These are phyloP conservation scores for Octodonta nipae DNA, from an alignment of 2,888 invertebrate species.

Conservation along the genomic window DNA sequence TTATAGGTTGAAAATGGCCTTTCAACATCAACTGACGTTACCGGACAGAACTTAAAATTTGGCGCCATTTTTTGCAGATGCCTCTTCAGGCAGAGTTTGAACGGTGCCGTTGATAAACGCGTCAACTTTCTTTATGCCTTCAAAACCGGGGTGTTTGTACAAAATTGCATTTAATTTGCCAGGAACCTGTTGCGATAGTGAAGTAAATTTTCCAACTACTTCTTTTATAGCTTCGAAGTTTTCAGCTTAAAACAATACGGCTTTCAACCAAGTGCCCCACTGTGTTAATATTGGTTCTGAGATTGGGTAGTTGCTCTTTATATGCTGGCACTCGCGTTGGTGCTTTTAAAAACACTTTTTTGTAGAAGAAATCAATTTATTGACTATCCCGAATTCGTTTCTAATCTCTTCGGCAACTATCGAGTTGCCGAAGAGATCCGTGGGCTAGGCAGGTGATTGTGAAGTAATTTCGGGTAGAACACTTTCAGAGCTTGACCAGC, in stretches of 20 bases:
- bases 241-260: too few relatives aligned
- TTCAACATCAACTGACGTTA: too few relatives aligned
- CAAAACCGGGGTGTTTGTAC: too few relatives aligned
- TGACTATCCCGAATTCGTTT: slow-evolving; percentile 15
- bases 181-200: background rate
- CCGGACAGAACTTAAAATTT: too few relatives aligned
- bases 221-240: too few relatives aligned
- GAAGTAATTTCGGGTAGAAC: slow-evolving; percentile 20
- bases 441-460: slow-evolving; percentile 25
- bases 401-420: slow-evolving; percentile 21
- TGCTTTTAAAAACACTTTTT: slow-evolving; percentile 24
- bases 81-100: too few relatives aligned
- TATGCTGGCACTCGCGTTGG: slow-evolving; percentile 18
- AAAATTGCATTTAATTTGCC: too few relatives aligned
- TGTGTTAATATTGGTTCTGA: too few relatives aligned
- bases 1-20: too few relatives aligned
- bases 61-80: too few relatives aligned
- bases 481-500: slow-evolving; percentile 16
- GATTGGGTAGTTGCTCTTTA: slow-evolving; percentile 19
- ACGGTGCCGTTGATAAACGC: background rate
- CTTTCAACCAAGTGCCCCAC: too few relatives aligned
- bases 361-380: slow-evolving; percentile 18
- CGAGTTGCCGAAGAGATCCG: slow-evolving; percentile 20
- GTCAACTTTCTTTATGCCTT: too few relatives aligned
- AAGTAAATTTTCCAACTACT: background rate